Evolutionary conservation across 1,140 invertebrate species (phyloP).

Genomic region (Gryon sp.): DNA sequence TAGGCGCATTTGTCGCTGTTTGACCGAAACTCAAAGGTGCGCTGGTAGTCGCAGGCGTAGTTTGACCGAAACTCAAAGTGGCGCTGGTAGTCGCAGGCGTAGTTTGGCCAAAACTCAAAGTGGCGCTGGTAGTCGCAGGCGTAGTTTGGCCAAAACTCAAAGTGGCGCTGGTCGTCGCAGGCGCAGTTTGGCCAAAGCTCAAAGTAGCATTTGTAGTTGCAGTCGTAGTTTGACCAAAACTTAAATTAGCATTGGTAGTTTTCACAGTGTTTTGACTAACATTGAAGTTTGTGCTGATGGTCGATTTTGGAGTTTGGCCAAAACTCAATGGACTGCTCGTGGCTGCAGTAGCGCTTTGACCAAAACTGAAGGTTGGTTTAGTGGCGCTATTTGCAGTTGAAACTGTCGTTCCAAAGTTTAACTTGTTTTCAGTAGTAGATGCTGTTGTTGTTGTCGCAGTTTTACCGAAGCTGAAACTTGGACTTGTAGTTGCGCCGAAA

Average conservation of each 20-base stretch:
- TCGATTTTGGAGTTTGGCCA: background rate
- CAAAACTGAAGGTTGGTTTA: conserved; percentile 15
- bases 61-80: conserved; percentile 2
- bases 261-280: conserved; percentile 1
- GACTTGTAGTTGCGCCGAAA: background rate
- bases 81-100: background rate
- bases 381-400: background rate
- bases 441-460: background rate
- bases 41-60: background rate
- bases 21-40: background rate
- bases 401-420: background rate
- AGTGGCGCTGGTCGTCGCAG: background rate
- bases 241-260: background rate
- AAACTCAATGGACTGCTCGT: background rate
- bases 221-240: conserved; percentile 11
- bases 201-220: background rate
- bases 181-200: conserved; percentile 1
- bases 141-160: conserved; percentile 1
- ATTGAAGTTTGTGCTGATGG: background rate
- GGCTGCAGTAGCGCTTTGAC: conserved; percentile 7
- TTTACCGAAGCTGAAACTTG: conserved; percentile 23
- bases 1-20: background rate
- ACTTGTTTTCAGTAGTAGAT: conserved; percentile 5
- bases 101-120: background rate
- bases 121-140: background rate